Conservation (phyloP, 2,797 vertebrate genomes). For the Chaunax sp. region DNA sequence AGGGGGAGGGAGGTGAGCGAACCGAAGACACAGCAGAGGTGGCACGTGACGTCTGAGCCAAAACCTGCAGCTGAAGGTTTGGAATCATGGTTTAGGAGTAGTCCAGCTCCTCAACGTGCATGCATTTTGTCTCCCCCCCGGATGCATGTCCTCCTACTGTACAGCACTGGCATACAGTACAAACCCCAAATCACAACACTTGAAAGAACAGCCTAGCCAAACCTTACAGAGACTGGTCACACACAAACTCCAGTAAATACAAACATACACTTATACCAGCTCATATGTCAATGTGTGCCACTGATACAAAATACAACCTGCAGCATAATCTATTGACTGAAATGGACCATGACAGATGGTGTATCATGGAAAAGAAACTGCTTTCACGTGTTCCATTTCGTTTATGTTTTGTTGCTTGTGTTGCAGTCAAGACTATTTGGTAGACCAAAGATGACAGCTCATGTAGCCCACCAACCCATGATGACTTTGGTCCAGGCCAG, state of each 20-base stretch:
- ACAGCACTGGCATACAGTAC: conserved; percentile 52
- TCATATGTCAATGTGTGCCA: conserved; percentile 37
- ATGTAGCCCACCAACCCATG: conserved; percentile 30
- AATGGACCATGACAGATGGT: conserved; percentile 16
- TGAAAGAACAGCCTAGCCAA: neutral
- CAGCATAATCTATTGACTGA: neutral
- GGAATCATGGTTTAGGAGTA: conserved; percentile 25
- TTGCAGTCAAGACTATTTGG: conserved; percentile 9
- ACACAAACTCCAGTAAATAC: conserved; percentile 5
- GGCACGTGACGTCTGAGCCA: conserved; percentile 53
- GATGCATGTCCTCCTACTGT: conserved; percentile 59
- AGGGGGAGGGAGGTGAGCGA: neutral
- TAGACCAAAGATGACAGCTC: conserved; percentile 51
- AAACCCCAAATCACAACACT: neutral
- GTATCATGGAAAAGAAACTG: conserved; percentile 7
- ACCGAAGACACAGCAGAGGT: neutral
- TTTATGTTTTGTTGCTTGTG: conserved; percentile 7
- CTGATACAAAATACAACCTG: neutral
- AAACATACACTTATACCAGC: conserved; percentile 28
- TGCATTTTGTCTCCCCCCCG: conserved; percentile 32
- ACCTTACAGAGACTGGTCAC: neutral
- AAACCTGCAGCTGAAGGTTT: conserved; percentile 23
- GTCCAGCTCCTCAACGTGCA: conserved; percentile 37
- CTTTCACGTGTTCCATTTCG: neutral
- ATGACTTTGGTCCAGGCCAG: neutral